Percentiles rank a stretch among this genome's conserved stretches.
phyloP scores from a whole-genome alignment of 2,888 invertebrate species.

The Lymantria dispar region DNA sequence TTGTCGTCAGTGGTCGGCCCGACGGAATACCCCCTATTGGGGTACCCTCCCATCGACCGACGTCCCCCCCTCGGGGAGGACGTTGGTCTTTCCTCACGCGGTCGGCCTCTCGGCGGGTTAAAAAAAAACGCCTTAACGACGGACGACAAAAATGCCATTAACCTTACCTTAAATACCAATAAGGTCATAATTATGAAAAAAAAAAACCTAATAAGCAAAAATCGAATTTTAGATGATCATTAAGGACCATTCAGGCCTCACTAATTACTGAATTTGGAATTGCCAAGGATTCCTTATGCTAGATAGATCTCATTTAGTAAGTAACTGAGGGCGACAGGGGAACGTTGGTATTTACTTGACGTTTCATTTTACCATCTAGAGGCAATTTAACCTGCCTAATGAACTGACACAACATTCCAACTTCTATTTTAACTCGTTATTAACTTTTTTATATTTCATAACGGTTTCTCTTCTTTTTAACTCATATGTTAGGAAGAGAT shows the following conservation, averaged over 20 bases:
- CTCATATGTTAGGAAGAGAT: too few species aligned
- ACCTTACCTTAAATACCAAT: neutral
- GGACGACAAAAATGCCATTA: neutral
- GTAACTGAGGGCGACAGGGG: slow-evolving; percentile 17
- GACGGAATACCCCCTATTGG: too few species aligned
- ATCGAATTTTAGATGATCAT: slow-evolving; percentile 49
- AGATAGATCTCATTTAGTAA: slow-evolving; percentile 37
- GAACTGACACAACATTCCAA: slow-evolving; percentile 17
- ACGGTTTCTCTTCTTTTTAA: too few species aligned
- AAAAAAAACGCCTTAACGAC: neutral
- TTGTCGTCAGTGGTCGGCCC: too few species aligned
- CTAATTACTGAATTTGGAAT: slow-evolving; percentile 59
- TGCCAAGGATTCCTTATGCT: slow-evolving; percentile 37
- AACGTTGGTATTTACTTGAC: slow-evolving; percentile 22
- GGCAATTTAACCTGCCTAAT: slow-evolving; percentile 19
- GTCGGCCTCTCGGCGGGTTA: too few species aligned
- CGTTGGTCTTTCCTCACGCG: too few species aligned
- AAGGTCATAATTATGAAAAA: neutral
- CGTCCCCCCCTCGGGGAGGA: too few species aligned
- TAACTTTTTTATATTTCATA: neutral
- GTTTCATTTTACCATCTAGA: slow-evolving; percentile 15
- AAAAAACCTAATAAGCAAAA: slow-evolving; percentile 47
- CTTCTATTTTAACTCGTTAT: slow-evolving; percentile 16
- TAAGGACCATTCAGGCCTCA: slow-evolving; percentile 36
- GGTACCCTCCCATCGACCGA: too few species aligned